A percentile compares a stretch with the other conserved stretches of the same genome.
Evolutionary conservation across 2,888 invertebrate species (phyloP).

Genomic region (Andrena haemorrhoa): DNA sequence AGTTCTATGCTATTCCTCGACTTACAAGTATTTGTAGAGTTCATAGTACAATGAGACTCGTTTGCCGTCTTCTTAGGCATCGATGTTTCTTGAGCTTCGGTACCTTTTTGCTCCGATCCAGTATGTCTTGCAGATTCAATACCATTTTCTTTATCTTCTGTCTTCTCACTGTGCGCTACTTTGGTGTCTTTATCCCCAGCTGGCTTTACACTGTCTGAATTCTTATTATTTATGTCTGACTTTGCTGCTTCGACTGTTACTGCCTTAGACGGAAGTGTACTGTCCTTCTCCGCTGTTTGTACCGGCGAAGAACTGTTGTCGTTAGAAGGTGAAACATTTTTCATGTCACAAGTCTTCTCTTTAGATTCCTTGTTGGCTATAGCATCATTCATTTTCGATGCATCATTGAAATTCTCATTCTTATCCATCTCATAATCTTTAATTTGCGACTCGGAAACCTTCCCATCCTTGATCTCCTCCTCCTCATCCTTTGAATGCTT

Average conservation of each 20-base stretch:
- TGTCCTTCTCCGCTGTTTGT: conserved; percentile 17
- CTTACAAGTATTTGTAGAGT: conserved; percentile 49
- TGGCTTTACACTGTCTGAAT: background rate
- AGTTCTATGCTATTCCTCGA: conserved; percentile 79
- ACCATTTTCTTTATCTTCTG: conserved; percentile 32
- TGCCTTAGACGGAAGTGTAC: background rate
- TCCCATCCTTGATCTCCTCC: conserved; percentile 26
- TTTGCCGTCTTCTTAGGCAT: conserved; percentile 11
- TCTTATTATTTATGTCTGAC: conserved; percentile 14
- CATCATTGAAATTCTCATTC: conserved; percentile 51
- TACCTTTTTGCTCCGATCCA: background rate
- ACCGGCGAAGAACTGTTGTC: conserved; percentile 10
- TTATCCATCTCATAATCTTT: conserved; percentile 51
- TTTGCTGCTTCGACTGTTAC: conserved; percentile 29
- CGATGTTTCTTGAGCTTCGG: conserved; percentile 11
- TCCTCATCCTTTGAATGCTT: background rate
- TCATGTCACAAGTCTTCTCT: conserved; percentile 13
- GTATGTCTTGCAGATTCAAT: conserved; percentile 4
- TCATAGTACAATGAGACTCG: conserved; percentile 25
- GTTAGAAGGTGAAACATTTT: background rate
- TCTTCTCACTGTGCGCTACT: background rate
- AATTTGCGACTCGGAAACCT: conserved; percentile 14
- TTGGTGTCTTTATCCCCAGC: conserved; percentile 9
- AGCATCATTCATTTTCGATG: conserved; percentile 17
- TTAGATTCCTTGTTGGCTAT: conserved; percentile 17